Percentiles rank a stretch among this genome's conserved stretches.
phyloP scores from a whole-genome alignment of 2,797 vertebrate species.

The Catostomus latipinnis region DNA sequence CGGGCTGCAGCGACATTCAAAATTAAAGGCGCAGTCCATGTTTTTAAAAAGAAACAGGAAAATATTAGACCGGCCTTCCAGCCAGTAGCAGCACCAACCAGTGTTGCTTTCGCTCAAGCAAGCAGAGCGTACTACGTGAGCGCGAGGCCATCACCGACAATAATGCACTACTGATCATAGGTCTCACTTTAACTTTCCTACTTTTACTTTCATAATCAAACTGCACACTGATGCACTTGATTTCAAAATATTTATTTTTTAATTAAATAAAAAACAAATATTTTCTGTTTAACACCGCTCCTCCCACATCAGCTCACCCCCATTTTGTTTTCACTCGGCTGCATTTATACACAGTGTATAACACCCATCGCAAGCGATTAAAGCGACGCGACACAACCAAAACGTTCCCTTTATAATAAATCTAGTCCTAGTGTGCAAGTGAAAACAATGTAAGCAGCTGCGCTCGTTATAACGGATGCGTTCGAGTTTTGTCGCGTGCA shows the following conservation, averaged over 20 bases:
- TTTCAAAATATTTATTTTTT: slow-evolving; percentile 37
- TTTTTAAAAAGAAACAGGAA: slow-evolving; percentile 21
- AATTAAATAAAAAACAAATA: slow-evolving; percentile 35
- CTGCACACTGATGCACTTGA: neutral
- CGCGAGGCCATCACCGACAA: slow-evolving; percentile 48
- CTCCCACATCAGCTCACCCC: slow-evolving; percentile 57
- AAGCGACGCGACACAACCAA: slow-evolving; percentile 15
- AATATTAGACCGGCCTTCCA: neutral
- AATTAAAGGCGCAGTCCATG: slow-evolving; percentile 29
- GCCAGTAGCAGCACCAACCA: slow-evolving; percentile 5
- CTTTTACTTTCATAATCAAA: slow-evolving; percentile 24
- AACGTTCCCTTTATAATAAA: slow-evolving; percentile 1
- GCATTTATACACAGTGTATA: slow-evolving; percentile 58
- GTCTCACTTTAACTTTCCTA: slow-evolving; percentile 42
- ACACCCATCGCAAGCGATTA: slow-evolving; percentile 20
- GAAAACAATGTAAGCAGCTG: neutral
- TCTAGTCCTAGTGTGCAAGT: neutral
- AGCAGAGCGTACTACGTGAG: slow-evolving; percentile 46
- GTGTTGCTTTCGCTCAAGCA: slow-evolving; percentile 33
- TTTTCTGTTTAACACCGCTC: slow-evolving; percentile 56
- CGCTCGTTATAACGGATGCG: neutral
- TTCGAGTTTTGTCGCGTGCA: slow-evolving; percentile 1
- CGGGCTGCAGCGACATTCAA: slow-evolving; percentile 13
- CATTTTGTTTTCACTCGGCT: slow-evolving; percentile 62
- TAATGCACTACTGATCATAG: slow-evolving; percentile 29